Percentiles rank a stretch among this genome's conserved stretches.
Evolutionary conservation across 2,888 invertebrate genomes (phyloP).

Genomic region (Incurvaria masculella): DNA sequence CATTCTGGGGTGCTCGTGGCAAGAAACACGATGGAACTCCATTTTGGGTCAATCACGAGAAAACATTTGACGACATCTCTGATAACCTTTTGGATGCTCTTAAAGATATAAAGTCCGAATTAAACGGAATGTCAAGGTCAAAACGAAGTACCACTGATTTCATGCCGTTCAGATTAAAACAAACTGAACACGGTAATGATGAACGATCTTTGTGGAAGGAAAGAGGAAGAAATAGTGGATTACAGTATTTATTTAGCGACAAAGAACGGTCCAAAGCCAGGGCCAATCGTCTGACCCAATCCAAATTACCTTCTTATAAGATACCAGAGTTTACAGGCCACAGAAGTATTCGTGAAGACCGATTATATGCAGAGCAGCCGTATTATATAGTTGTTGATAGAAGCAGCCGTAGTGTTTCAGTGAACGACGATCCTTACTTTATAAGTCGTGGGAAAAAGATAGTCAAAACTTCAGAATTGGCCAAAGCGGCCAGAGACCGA

Average conservation of each 20-base stretch:
- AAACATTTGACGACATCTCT: slow-evolving; percentile 26
- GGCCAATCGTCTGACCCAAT: not conserved
- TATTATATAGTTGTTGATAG: slow-evolving; percentile 49
- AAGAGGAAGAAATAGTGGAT: slow-evolving; percentile 28
- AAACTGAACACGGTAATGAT: too few species aligned
- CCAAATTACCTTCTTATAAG: not conserved
- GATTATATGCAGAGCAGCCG: slow-evolving; percentile 53
- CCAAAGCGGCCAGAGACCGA: slow-evolving; percentile 27
- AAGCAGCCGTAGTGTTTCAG: slow-evolving; percentile 36
- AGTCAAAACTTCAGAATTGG: slow-evolving; percentile 21
- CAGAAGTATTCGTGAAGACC: slow-evolving; percentile 24
- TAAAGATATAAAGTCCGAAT: slow-evolving; percentile 27
- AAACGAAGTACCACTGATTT: slow-evolving; percentile 18
- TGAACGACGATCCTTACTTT: slow-evolving; percentile 39
- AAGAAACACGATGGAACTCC: slow-evolving; percentile 24
- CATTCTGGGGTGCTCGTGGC: slow-evolving; percentile 27
- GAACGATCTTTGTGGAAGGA: slow-evolving; percentile 31
- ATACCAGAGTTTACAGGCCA: not conserved
- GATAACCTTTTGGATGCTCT: slow-evolving; percentile 28
- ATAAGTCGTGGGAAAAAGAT: slow-evolving; percentile 43
- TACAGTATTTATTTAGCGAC: slow-evolving; percentile 27
- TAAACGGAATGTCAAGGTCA: slow-evolving; percentile 27
- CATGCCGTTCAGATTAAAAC: slow-evolving; percentile 3
- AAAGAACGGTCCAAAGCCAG: slow-evolving; percentile 13
- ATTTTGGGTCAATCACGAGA: slow-evolving; percentile 21